Base-by-base conservation (phyloP, 2,797 vertebrate species). In the Gymnoscopelus microlampas region DNA sequence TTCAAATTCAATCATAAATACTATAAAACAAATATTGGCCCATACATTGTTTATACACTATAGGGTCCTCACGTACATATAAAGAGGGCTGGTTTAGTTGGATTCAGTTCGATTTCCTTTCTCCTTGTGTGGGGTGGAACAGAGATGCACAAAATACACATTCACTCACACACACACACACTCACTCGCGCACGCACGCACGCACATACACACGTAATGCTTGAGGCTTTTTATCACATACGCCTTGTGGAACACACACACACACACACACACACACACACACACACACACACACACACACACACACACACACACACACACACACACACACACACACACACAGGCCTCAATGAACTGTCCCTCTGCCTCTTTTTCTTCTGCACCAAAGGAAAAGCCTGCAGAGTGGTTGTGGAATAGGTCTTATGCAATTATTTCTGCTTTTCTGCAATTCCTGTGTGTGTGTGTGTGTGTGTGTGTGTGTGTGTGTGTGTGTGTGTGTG, bases 381-480 rank as follows among this genome's bases (percentile, higher is more conserved):
- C 70, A 59, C 68, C 59, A 74, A 67, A 48, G 68, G 65, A 76
- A 80, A 44, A 44, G 39, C 39, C 39, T 44, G 66, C 69, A 74
- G 78, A 81, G 54, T 64, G 51, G 60, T 47, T 75, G 55, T 77
- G 10, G 48, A 78, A 63, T 83, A 58, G 39, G 70, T 78, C 77
- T 85, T 77, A 82, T 77, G 79, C 80, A 82, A 82, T 83, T 79
- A 76, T 82, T 81, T 72, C 80, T 70, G 72, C 62, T 61, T 66
- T 80, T 74, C 66, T 81, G 85, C 77, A 81, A 55, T 63, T 53
- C 50, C 51, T 4, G 10, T 26, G 7, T 44, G 35, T 13, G 8
- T 8, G 10, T 9, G 23, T 53, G 48, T 15, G 23, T 64, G 49
- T 64, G 49, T 35, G 55, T 60, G 44, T 68, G 66, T 39, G 67